Evolutionary conservation across 2,113 vertebrate species (phyloP).

Genomic region (Peucedramus taeniatus): DNA sequence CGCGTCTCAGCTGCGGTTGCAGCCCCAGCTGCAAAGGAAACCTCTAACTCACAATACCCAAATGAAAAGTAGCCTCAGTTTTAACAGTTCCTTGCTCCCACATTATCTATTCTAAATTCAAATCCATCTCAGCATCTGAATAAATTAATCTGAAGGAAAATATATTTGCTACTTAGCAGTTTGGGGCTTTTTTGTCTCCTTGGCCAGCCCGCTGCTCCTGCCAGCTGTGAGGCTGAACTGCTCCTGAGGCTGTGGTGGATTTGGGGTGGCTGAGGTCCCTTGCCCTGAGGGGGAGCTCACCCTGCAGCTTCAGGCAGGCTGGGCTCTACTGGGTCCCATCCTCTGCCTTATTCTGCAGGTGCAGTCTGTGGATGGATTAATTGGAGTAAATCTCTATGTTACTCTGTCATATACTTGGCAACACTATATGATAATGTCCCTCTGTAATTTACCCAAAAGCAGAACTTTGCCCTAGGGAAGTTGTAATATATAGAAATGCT

Average conservation of each 20-base stretch:
- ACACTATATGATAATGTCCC: background rate
- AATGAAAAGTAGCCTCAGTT: background rate
- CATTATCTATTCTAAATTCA: slow-evolving; percentile 21
- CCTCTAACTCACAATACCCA: background rate
- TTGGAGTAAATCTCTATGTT: background rate
- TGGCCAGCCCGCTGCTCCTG: background rate
- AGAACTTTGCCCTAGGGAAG: background rate
- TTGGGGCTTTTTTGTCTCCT: background rate
- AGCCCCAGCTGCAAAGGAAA: slow-evolving; percentile 9
- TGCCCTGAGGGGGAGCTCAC: background rate
- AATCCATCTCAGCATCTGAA: slow-evolving; percentile 1
- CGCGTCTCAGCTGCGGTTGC: background rate
- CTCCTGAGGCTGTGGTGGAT: background rate
- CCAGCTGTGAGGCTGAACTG: background rate
- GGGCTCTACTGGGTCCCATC: background rate
- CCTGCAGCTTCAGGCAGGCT: background rate
- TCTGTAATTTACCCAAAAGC: background rate
- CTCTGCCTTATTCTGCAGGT: background rate
- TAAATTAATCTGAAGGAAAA: background rate
- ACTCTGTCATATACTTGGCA: background rate
- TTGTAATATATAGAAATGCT: background rate
- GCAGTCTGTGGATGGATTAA: background rate
- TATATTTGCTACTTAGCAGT: background rate
- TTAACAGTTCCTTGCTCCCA: slow-evolving; percentile 21
- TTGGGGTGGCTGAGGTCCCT: background rate